Conservation (phyloP, 2,113 vertebrate genomes). For the Gulo gulo region DNA sequence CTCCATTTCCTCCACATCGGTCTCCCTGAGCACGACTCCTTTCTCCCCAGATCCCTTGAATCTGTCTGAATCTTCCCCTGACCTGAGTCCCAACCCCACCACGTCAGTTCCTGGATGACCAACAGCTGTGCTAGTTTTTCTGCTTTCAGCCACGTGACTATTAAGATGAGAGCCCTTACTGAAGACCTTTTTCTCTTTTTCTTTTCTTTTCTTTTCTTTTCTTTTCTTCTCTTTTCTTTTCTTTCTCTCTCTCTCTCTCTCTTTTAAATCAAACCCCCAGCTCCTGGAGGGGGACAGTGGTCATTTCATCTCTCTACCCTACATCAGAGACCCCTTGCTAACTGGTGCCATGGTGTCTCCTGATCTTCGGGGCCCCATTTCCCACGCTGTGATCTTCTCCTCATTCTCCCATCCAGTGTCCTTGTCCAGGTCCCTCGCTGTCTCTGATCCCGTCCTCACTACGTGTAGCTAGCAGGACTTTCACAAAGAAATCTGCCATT, state of each 20-base stretch:
- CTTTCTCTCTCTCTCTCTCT: neutral
- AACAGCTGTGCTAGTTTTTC: neutral
- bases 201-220: neutral
- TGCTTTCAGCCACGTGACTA: neutral
- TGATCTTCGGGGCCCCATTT: neutral
- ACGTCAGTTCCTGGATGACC: neutral
- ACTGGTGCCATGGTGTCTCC: neutral
- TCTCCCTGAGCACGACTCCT: neutral
- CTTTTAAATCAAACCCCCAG: neutral
- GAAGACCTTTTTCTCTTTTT: neutral
- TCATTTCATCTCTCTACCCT: neutral
- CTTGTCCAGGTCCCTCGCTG: rapidly evolving
- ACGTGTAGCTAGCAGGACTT: neutral
- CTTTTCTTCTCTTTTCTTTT: neutral
- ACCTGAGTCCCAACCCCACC: neutral
- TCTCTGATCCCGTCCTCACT: neutral
- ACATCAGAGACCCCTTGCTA: neutral
- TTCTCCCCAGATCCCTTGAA: neutral
- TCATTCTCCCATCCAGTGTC: neutral
- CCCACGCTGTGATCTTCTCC: neutral
- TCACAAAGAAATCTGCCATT: neutral
- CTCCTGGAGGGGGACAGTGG: neutral
- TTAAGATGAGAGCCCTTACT: neutral
- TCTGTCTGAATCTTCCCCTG: neutral
- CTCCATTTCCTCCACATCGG: too few species aligned